Evolutionary conservation across 2,113 vertebrate genomes (phyloP), one percentile per base, ranked within the genome.

Genomic region (Sinocyclocheilus anshuiensis): DNA sequence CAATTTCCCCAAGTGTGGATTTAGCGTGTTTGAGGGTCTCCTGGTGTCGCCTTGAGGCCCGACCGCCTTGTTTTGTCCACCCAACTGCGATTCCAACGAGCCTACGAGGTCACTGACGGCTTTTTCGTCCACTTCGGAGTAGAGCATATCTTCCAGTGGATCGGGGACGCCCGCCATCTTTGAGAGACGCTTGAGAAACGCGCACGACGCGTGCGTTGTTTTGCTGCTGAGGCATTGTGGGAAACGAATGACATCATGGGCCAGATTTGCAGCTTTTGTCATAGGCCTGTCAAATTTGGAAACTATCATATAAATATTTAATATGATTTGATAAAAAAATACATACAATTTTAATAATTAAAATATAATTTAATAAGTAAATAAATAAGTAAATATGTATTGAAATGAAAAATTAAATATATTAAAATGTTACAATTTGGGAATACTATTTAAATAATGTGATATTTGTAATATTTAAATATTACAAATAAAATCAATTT

Each of bases 91-190:
- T 93, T 96, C 96, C 89, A 96, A 88, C 2, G 96, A 97, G 87
- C 95, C 96, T 89, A 96, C 96, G 59, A 97, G 92, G 90, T 96
- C 95, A 91, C 96, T 97, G 91, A 96, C 96, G 72, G 96, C 96
- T 92, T 97, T 96, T 88, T 97, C 96, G 89, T 97, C 96, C 95
- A 97, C 96, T 94, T 96, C 96, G 84, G 96, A 96, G 94, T 95
- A 96, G 89, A 97, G 94, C 95, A 97, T 96, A 94, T 97, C 96
- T 94, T 96, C 96, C 94, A 96, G 94, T 90, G 96, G 95, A 94
- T 96, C 96, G 90, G 95, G 94, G 92, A 95, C 90, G 89, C 95
- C 95, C 96, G 96, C 96, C 96, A 97, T 97, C 94, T 96, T 95
- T 95, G 95, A 82, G 84, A 88, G 88, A 86, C 88, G 85, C 88